These are phyloP conservation scores for Seriola aureovittata DNA, from an alignment of 2,113 vertebrate species.

Conservation along the genomic window DNA sequence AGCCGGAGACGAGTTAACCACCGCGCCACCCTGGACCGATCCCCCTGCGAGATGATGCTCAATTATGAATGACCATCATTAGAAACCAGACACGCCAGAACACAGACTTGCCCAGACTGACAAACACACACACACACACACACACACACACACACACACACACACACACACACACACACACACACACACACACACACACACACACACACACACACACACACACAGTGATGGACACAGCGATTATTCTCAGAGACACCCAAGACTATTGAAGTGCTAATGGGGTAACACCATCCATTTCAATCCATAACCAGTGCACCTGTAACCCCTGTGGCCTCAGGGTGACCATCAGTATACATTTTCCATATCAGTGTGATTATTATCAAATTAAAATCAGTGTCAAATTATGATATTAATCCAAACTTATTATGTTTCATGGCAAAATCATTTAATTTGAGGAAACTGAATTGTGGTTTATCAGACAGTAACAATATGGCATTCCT, in stretches of 20 bases:
- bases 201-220: constrained; percentile 45
- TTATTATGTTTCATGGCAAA: not conserved
- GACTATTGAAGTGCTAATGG: constrained; percentile 77
- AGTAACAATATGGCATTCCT: not conserved
- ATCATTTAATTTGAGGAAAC: not conserved
- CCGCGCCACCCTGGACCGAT: constrained; percentile 63
- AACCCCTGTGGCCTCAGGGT: constrained; percentile 40
- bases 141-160: constrained; percentile 46
- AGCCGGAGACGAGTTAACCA: constrained; percentile 45
- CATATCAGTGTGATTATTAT: not conserved
- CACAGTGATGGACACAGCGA: constrained; percentile 47
- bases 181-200: constrained; percentile 50
- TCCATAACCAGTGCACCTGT: constrained; percentile 46
- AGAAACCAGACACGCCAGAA: constrained; percentile 83
- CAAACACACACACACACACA: constrained; percentile 47
- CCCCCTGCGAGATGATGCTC: constrained; percentile 69
- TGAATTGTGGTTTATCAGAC: not conserved
- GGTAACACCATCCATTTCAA: constrained; percentile 73
- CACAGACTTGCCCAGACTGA: constrained; percentile 58
- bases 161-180: constrained; percentile 44
- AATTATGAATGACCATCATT: constrained; percentile 83
- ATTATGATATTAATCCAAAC: not conserved
- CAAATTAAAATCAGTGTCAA: constrained; percentile 2
- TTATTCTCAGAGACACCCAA: constrained; percentile 77
- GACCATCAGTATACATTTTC: constrained; percentile 17